These are phyloP conservation scores for Hylyphantes graminicola DNA, from an alignment of 1,140 invertebrate genomes.

Conservation along the genomic window DNA sequence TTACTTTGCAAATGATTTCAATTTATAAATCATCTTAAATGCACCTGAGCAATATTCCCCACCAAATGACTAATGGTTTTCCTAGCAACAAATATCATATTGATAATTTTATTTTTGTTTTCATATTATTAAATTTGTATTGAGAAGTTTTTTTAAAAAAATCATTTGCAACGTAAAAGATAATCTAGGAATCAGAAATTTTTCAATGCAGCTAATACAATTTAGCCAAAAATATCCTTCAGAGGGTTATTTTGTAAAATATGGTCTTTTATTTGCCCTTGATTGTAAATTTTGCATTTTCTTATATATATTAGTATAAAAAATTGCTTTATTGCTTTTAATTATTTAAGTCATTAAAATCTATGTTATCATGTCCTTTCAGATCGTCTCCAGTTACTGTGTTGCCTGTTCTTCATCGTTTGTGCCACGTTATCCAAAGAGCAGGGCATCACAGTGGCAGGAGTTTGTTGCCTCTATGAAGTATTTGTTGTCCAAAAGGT, in stretches of 20 bases:
- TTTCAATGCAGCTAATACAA: no score
- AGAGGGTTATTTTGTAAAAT: background rate
- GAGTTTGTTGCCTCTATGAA: slow-evolving; percentile 92
- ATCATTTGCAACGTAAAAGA: no score
- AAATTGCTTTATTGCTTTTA: background rate
- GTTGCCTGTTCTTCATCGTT: slow-evolving; percentile 80
- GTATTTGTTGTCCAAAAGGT: slow-evolving; percentile 68
- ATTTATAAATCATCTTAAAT: no score
- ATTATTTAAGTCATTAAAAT: background rate
- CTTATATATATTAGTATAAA: background rate
- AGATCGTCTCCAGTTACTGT: slow-evolving; percentile 79
- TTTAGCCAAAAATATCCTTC: no score
- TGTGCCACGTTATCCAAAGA: slow-evolving; percentile 95
- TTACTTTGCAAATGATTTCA: no score
- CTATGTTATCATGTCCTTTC: background rate
- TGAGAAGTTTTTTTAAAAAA: no score
- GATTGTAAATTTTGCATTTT: background rate
- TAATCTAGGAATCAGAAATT: no score
- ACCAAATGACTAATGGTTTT: no score
- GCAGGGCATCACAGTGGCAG: slow-evolving; percentile 95
- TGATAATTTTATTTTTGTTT: no score
- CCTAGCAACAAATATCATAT: no score
- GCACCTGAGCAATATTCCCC: no score
- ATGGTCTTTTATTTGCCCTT: slow-evolving; percentile 10
- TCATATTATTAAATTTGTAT: no score